These are phyloP conservation scores for Dione juno DNA, from an alignment of 2,888 invertebrate species.

Conservation along the genomic window DNA sequence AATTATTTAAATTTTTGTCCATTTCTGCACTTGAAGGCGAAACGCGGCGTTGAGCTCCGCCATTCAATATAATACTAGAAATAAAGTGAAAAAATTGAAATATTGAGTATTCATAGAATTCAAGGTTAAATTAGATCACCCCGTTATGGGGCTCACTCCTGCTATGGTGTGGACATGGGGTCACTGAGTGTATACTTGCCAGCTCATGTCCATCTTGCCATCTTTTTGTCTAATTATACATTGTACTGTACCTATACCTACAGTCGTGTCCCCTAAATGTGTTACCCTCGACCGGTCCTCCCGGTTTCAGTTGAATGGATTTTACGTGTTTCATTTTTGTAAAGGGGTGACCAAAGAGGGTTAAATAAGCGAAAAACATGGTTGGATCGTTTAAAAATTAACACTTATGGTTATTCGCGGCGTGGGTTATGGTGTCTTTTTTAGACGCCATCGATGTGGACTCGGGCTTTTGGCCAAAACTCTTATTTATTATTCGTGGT, in stretches of 20 bases:
- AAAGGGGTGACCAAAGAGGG: conserved; percentile 58
- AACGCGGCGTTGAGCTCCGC: too few species aligned
- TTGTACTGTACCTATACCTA: conserved; percentile 28
- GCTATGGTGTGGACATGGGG: neutral
- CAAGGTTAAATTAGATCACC: conserved; percentile 12
- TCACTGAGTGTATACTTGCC: conserved; percentile 6
- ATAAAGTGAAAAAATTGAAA: too few species aligned
- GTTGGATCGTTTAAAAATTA: conserved; percentile 53
- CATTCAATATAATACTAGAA: too few species aligned
- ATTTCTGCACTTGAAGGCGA: too few species aligned
- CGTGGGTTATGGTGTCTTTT: conserved; percentile 2
- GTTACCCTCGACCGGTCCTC: conserved; percentile 52
- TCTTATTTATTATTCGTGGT: neutral
- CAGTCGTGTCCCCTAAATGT: conserved; percentile 39
- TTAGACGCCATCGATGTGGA: neutral
- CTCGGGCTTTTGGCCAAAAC: too few species aligned
- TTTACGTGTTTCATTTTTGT: conserved; percentile 66
- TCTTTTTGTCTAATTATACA: conserved; percentile 30
- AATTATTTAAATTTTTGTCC: too few species aligned
- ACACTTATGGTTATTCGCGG: conserved; percentile 37
- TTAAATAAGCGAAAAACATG: conserved; percentile 57
- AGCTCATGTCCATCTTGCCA: conserved; percentile 17
- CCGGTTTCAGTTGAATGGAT: conserved; percentile 68
- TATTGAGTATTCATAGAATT: too few species aligned
- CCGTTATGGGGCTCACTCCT: neutral